Evolutionary conservation across 2,113 vertebrate genomes (phyloP).

Genomic region (Antigone vipio): DNA sequence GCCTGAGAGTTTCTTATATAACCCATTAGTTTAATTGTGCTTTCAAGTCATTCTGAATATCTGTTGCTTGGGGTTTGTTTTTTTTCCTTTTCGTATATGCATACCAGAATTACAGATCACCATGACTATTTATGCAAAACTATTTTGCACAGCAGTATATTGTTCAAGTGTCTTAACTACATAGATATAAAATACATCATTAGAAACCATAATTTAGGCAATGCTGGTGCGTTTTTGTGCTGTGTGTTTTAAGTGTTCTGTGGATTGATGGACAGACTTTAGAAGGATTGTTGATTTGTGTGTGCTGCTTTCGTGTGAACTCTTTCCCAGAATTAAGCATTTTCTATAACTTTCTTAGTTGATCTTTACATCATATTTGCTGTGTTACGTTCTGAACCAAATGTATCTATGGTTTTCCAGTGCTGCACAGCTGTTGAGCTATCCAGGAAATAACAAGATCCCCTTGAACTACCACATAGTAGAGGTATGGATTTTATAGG

Average conservation of each 20-base stretch:
- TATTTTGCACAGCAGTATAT: not conserved
- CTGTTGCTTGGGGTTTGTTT: not conserved
- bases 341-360: not conserved
- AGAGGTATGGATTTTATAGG: constrained; percentile 81
- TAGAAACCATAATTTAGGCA: not conserved
- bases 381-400: not conserved
- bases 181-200: not conserved
- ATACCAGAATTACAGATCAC: not conserved
- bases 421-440: constrained; percentile 94
- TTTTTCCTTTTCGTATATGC: not conserved
- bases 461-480: constrained; percentile 98
- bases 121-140: not conserved
- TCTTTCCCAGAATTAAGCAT: not conserved
- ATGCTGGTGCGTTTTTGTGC: not conserved
- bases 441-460: constrained; percentile 97
- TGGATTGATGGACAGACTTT: not conserved
- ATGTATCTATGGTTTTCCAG: constrained; percentile 64
- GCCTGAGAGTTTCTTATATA: not conserved
- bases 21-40: not conserved
- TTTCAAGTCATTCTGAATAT: not conserved
- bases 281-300: not conserved
- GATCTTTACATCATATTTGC: not conserved
- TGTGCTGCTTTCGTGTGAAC: not conserved
- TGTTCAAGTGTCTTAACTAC: not conserved
- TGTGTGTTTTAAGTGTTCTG: not conserved